Conservation (phyloP, 2,888 invertebrate genomes). For the Hemistola chrysoprasaria region DNA sequence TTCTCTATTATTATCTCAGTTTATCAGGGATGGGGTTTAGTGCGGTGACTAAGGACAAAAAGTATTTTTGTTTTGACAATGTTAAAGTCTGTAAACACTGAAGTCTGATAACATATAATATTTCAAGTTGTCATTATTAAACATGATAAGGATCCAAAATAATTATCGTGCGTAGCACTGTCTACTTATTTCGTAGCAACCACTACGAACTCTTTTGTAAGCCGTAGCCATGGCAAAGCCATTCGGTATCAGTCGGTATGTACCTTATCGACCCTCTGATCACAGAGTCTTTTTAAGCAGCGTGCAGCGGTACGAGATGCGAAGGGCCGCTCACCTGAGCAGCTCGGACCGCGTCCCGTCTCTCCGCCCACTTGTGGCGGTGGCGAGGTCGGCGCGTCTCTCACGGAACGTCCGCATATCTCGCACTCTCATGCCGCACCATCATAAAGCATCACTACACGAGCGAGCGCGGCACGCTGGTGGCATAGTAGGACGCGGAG, state of each 20-base stretch:
- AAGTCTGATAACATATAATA: no score
- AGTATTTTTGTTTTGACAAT: no score
- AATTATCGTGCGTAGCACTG: conserved; percentile 30
- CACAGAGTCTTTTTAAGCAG: conserved; percentile 61
- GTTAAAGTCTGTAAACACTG: no score
- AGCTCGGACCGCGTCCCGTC: conserved; percentile 60
- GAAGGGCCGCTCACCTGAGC: conserved; percentile 75
- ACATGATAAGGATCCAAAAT: not conserved
- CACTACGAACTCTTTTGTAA: conserved; percentile 17
- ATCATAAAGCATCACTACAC: conserved; percentile 79
- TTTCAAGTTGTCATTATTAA: no score
- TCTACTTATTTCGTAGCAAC: conserved; percentile 37
- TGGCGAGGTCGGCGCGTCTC: conserved; percentile 52
- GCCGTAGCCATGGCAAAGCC: conserved; percentile 26
- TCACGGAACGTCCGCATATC: conserved; percentile 79
- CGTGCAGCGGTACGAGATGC: conserved; percentile 58
- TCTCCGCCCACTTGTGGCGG: conserved; percentile 78
- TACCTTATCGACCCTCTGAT: conserved; percentile 72
- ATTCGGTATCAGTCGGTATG: conserved; percentile 35
- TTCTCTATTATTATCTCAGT: no score
- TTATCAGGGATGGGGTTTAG: no score
- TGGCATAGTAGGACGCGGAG: conserved; percentile 57
- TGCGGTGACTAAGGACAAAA: no score
- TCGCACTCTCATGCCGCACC: conserved; percentile 75
- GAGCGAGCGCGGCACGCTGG: conserved; percentile 67